Conservation (phyloP, 2,113 vertebrate genomes). For the Channa argus region DNA sequence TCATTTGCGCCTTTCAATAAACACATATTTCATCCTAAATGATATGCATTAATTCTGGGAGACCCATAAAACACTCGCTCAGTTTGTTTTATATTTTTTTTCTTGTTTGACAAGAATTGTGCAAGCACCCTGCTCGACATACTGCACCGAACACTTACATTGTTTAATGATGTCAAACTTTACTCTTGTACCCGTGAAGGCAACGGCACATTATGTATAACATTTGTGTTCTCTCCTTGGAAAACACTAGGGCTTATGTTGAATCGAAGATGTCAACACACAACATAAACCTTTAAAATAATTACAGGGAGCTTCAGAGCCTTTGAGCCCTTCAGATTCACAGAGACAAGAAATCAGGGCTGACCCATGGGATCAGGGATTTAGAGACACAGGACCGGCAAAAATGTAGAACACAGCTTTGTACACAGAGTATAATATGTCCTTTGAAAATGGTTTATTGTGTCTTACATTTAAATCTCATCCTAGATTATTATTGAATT, state of each 20-base stretch:
- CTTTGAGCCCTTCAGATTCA: conserved; percentile 61
- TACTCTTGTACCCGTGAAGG: too few relatives aligned
- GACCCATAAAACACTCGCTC: conserved; percentile 1
- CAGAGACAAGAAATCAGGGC: conserved; percentile 49
- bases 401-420: conserved; percentile 53
- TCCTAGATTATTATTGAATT: conserved; percentile 1
- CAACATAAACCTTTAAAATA: conserved; percentile 69
- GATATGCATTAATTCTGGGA: conserved; percentile 14
- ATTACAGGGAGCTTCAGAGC: conserved; percentile 61
- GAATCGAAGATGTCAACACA: conserved; percentile 62
- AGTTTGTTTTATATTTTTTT: not conserved
- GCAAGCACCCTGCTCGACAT: not conserved
- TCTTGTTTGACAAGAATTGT: conserved; percentile 17
- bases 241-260: conserved; percentile 26
- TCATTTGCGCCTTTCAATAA: conserved; percentile 3
- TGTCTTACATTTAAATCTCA: conserved; percentile 22
- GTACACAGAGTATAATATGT: conserved; percentile 9
- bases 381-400: conserved; percentile 52
- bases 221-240: conserved; percentile 25
- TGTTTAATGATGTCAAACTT: too few relatives aligned
- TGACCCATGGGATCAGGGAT: conserved; percentile 66
- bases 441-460: conserved; percentile 25
- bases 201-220: not conserved
- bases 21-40: not conserved
- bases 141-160: too few relatives aligned